phyloP scores from a whole-genome alignment of 2,797 vertebrate species.

The Xerus rutilus region DNA sequence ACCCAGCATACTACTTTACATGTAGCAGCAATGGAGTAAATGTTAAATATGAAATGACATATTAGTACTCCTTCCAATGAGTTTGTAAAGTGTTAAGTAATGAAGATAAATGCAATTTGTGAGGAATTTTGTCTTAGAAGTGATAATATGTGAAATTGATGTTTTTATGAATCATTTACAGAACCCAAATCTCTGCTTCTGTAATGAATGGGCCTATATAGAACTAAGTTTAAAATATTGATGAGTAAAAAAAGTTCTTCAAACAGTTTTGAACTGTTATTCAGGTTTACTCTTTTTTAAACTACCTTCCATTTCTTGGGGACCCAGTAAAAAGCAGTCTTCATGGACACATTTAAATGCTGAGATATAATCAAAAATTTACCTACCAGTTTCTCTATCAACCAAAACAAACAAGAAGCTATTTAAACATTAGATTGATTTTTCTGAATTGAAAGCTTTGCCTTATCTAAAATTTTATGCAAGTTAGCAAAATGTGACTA shows the following conservation, averaged over 20 bases:
- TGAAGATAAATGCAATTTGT: slow-evolving; percentile 40
- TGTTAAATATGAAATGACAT: background rate
- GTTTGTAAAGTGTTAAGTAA: background rate
- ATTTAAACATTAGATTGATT: slow-evolving; percentile 72
- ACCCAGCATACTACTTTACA: background rate
- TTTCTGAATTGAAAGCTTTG: slow-evolving; percentile 51
- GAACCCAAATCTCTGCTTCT: slow-evolving; percentile 37
- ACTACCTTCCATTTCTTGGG: background rate
- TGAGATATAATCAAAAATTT: slow-evolving; percentile 63
- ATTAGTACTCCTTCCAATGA: background rate
- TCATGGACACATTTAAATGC: slow-evolving; percentile 61
- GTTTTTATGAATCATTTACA: background rate
- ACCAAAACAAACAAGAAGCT: slow-evolving; percentile 72
- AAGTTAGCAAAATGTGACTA: slow-evolving; percentile 64
- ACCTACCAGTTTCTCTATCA: slow-evolving; percentile 61
- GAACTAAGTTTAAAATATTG: slow-evolving; percentile 45
- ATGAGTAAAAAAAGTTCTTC: background rate
- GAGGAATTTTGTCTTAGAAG: slow-evolving; percentile 11
- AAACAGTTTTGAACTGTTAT: slow-evolving; percentile 6
- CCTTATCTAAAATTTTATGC: slow-evolving; percentile 69
- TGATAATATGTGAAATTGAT: background rate
- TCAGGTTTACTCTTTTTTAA: background rate
- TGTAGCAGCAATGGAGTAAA: background rate
- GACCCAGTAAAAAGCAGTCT: background rate
- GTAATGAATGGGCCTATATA: background rate